A percentile compares a stretch with the other conserved stretches of the same genome.
These are phyloP conservation scores for Python bivittatus DNA, from an alignment of 2,113 vertebrate species.

Conservation along the genomic window DNA sequence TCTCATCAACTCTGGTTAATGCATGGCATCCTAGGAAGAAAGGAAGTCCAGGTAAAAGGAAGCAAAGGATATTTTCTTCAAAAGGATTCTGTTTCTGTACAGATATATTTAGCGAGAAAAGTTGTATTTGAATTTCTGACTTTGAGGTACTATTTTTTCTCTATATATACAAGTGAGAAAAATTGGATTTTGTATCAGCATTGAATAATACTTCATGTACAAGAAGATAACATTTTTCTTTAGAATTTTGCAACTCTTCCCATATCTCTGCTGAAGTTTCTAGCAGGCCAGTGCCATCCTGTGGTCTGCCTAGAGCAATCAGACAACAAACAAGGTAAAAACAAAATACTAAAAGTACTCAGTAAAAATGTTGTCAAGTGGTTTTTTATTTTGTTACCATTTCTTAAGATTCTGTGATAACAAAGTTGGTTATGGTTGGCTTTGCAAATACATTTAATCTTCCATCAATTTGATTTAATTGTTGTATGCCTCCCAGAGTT, in stretches of 20 bases:
- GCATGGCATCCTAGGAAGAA: too few relatives aligned
- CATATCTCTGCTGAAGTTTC: neutral
- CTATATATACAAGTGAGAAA: too few relatives aligned
- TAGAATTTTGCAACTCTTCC: neutral
- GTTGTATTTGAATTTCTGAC: too few relatives aligned
- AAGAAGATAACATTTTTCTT: neutral
- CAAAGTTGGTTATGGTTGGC: neutral
- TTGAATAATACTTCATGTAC: neutral
- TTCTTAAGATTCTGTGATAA: neutral
- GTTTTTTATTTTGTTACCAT: neutral
- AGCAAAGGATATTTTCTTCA: too few relatives aligned
- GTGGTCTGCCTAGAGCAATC: neutral
- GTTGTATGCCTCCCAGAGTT: too few relatives aligned
- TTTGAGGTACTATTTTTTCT: too few relatives aligned
- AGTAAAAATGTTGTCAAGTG: neutral
- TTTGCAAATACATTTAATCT: conserved; percentile 25
- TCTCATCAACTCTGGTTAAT: too few relatives aligned
- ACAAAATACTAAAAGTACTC: neutral
- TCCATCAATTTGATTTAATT: too few relatives aligned
- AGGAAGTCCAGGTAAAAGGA: too few relatives aligned
- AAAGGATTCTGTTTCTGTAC: too few relatives aligned
- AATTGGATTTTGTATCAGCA: too few relatives aligned
- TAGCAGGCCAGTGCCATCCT: neutral
- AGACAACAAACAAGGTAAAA: neutral
- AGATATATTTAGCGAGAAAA: too few relatives aligned